A percentile compares a stretch with the other conserved stretches of the same genome.
phyloP scores from a whole-genome alignment of 2,113 vertebrate genomes.

The Heterotilapia buettikoferi region DNA sequence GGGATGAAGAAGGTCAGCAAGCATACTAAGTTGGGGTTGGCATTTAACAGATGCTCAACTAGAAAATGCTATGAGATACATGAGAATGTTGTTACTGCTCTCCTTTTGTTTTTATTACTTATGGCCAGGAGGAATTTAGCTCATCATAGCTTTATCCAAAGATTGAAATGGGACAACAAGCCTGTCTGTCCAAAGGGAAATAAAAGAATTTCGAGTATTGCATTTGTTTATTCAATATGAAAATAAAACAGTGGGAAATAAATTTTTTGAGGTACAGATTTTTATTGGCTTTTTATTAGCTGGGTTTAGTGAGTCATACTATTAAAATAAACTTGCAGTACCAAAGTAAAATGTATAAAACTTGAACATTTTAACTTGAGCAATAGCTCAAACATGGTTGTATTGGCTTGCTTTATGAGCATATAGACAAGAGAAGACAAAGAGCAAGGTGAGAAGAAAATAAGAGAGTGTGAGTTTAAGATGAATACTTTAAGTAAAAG shows the following conservation, averaged over 20 bases:
- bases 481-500: neutral
- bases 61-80: neutral
- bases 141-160: neutral
- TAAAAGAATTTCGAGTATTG: accelerated
- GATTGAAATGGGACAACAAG: neutral
- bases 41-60: accelerated
- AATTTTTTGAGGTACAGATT: neutral
- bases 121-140: neutral
- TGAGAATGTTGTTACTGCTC: neutral
- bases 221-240: neutral
- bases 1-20: neutral
- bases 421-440: neutral
- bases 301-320: neutral
- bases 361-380: neutral
- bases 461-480: neutral
- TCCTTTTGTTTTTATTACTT: neutral
- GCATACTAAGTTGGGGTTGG: neutral
- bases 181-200: neutral
- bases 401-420: neutral
- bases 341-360: neutral
- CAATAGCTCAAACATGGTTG: neutral
- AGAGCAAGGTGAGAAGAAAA: neutral
- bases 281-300: neutral
- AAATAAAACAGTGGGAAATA: neutral
- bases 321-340: neutral